phyloP scores from a whole-genome alignment of 2,888 invertebrate species.

The Fragum whitleyi region DNA sequence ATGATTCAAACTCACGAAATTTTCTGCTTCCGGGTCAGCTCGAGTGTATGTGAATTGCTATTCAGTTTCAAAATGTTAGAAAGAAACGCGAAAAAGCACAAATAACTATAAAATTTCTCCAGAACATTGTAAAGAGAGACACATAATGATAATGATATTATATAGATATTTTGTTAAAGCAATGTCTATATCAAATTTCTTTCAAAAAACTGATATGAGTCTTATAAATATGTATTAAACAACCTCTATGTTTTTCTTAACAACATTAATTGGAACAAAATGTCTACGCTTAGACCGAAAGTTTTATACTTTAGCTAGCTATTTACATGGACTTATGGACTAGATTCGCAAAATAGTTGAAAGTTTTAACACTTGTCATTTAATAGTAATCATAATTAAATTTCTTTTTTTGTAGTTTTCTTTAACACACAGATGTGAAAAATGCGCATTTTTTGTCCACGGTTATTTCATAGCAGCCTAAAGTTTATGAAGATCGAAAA shows the following conservation, averaged over 20 bases:
- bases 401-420: too few relatives aligned
- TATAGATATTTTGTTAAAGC: not conserved
- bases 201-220: not conserved
- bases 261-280: not conserved
- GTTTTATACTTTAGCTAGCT: not conserved
- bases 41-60: too few relatives aligned
- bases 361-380: too few relatives aligned
- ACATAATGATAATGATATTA: not conserved
- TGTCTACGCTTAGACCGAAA: not conserved
- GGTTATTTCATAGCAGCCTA: not conserved
- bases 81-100: too few relatives aligned
- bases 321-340: not conserved
- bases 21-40: conserved; percentile 15
- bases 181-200: not conserved
- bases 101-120: too few relatives aligned
- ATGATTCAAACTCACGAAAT: too few relatives aligned
- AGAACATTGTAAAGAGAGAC: too few relatives aligned
- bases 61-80: too few relatives aligned
- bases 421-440: too few relatives aligned
- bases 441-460: too few relatives aligned
- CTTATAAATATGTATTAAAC: not conserved
- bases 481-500: conserved; percentile 7
- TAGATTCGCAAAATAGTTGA: not conserved
- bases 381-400: too few relatives aligned
- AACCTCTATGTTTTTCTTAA: not conserved